Evolutionary conservation across 2,888 invertebrate genomes (phyloP).

Genomic region (Rotaria socialis): DNA sequence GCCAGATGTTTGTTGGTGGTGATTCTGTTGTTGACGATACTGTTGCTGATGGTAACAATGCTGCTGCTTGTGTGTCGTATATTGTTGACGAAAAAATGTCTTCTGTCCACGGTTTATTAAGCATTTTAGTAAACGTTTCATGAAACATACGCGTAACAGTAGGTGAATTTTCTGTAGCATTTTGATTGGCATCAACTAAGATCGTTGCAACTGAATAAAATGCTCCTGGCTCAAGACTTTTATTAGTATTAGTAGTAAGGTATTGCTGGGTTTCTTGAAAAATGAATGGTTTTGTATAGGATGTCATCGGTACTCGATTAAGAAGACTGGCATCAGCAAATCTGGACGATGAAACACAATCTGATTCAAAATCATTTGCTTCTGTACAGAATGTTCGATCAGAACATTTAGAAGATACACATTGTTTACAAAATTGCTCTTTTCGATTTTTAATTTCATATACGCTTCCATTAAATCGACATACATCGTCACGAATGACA

Average conservation of each 20-base stretch:
- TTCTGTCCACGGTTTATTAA: background rate
- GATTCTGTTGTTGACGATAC: too few relatives aligned
- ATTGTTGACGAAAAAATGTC: background rate
- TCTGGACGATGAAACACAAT: background rate
- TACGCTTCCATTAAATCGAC: background rate
- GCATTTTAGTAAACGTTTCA: background rate
- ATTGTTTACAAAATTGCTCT: background rate
- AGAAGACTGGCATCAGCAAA: background rate
- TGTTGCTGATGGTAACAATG: background rate
- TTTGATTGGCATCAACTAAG: background rate
- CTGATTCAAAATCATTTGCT: background rate
- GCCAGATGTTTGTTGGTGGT: background rate
- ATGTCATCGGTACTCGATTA: background rate
- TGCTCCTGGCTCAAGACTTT: background rate
- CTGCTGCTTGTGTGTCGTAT: too few relatives aligned
- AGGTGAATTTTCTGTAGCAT: background rate
- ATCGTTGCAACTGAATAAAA: background rate
- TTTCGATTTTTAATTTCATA: background rate
- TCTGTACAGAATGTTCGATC: background rate
- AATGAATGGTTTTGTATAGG: background rate
- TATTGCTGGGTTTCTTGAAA: background rate
- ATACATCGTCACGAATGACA: background rate
- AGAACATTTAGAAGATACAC: background rate
- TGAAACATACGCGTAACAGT: background rate
- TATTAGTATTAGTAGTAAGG: background rate